These are phyloP conservation scores for Nesogale talazaci DNA, from an alignment of 2,113 vertebrate genomes.

Conservation along the genomic window DNA sequence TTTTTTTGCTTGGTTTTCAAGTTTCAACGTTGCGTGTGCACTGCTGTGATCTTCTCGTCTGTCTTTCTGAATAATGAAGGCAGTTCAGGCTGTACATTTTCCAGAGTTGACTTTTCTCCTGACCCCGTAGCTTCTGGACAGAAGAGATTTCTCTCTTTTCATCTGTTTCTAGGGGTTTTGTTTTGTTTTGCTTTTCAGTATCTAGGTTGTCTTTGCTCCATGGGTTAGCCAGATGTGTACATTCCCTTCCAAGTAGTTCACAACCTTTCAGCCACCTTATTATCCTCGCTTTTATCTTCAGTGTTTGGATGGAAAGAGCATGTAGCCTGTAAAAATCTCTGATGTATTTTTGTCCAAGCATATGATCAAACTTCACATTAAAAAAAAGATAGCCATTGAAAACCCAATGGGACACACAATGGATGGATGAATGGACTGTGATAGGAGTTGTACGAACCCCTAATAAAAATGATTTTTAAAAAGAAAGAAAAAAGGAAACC, in stretches of 20 bases:
- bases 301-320: neutral
- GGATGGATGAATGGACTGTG: too few relatives aligned
- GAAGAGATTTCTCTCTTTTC: slow-evolving; percentile 28
- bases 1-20: neutral
- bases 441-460: too few relatives aligned
- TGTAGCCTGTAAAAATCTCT: neutral
- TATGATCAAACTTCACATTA: neutral
- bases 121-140: slow-evolving; percentile 7
- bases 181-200: neutral
- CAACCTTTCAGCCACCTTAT: neutral
- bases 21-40: neutral
- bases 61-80: slow-evolving; percentile 36
- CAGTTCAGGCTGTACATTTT: neutral
- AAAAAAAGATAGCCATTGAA: too few relatives aligned
- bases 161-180: slow-evolving; percentile 10
- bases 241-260: slow-evolving; percentile 56
- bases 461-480: too few relatives aligned
- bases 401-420: too few relatives aligned
- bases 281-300: slow-evolving; percentile 24
- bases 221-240: slow-evolving; percentile 47
- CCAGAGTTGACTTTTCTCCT: neutral
- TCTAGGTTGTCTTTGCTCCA: slow-evolving; percentile 20
- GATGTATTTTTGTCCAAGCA: neutral
- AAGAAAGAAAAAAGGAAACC: too few relatives aligned
- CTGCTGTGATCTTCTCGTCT: slow-evolving; percentile 22